Evolutionary conservation across 2,113 vertebrate genomes (phyloP).

Genomic region (Trachemys scripta): DNA sequence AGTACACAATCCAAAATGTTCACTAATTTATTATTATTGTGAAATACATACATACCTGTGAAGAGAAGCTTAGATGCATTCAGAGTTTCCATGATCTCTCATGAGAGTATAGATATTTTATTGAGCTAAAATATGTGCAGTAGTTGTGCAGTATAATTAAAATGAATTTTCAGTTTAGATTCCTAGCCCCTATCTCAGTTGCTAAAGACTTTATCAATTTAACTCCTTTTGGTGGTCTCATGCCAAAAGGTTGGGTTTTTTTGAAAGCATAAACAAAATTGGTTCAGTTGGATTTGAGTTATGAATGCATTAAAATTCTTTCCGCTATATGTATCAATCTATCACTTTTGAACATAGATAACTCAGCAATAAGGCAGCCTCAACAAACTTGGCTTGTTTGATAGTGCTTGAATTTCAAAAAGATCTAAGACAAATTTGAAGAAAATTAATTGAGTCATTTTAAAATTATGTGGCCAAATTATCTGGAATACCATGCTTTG

Average conservation of each 20-base stretch:
- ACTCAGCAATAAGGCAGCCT: not conserved
- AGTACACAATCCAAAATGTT: not conserved
- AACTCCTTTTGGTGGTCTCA: not conserved
- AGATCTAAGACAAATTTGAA: not conserved
- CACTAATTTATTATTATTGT: not conserved
- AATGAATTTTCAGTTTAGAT: not conserved
- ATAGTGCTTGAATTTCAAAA: not conserved
- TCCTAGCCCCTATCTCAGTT: not conserved
- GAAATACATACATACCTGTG: not conserved
- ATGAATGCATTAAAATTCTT: not conserved
- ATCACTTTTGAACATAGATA: not conserved
- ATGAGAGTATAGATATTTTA: not conserved
- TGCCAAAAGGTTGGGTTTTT: not conserved
- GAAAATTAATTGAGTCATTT: not conserved
- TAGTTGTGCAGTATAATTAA: not conserved
- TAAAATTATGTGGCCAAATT: not conserved
- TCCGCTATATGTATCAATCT: not conserved
- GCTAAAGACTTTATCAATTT: not conserved
- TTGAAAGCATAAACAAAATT: not conserved
- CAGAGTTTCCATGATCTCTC: not conserved
- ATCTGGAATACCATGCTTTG: not conserved
- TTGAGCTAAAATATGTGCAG: not conserved
- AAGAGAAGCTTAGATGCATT: not conserved
- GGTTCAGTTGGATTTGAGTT: conserved; percentile 7
- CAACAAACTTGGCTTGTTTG: conserved; percentile 27